A percentile compares a stretch with the other conserved stretches of the same genome.
phyloP scores from a whole-genome alignment of 2,113 vertebrate species.

The Hemibagrus wyckioides region DNA sequence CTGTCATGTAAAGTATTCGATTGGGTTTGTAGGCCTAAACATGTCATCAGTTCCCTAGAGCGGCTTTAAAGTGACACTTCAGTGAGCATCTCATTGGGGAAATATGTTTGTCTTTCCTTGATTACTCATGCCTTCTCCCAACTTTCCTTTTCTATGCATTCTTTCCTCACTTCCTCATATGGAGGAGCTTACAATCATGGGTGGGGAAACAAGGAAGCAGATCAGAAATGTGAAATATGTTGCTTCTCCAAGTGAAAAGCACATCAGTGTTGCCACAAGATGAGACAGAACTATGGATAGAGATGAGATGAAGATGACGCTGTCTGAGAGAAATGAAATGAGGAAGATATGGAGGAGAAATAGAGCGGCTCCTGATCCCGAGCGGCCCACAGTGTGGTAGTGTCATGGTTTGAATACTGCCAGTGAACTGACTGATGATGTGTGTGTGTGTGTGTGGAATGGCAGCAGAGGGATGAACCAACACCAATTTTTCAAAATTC shows the following conservation, averaged over 20 bases:
- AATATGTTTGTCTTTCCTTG: neutral
- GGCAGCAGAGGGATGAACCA: neutral
- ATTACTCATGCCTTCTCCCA: neutral
- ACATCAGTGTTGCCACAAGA: neutral
- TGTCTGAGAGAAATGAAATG: neutral
- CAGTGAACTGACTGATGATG: neutral
- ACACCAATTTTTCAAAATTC: neutral
- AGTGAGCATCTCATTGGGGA: neutral
- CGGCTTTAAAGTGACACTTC: neutral
- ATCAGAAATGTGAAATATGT: neutral
- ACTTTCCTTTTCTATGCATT: neutral
- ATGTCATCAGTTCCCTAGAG: neutral
- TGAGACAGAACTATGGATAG: neutral
- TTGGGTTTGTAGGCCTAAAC: neutral
- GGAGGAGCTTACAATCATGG: neutral
- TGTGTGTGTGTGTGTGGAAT: neutral
- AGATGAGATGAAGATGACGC: too few relatives aligned
- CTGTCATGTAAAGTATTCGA: neutral
- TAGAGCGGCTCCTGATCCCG: neutral
- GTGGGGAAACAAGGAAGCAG: neutral
- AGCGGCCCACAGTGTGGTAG: neutral
- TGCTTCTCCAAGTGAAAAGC: neutral
- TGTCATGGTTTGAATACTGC: neutral
- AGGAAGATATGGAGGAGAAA: neutral
- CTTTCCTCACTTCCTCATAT: neutral